phyloP scores from a whole-genome alignment of 2,888 invertebrate genomes.

The Sturmia bella region DNA sequence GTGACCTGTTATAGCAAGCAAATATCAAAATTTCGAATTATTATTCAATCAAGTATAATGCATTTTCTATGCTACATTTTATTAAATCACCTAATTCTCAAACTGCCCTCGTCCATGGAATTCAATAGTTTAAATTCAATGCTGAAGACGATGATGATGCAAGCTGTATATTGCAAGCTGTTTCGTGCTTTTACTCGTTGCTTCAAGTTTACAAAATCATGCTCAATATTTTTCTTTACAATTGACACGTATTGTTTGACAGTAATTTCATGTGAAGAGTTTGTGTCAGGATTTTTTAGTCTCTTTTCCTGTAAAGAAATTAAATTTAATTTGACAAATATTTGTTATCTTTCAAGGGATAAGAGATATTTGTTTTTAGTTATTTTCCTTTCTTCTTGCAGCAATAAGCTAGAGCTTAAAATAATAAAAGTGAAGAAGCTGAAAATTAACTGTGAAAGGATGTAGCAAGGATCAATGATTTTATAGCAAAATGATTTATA shows the following conservation, averaged over 20 bases:
- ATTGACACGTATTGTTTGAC: slow-evolving; percentile 42
- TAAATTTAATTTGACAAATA: slow-evolving; percentile 13
- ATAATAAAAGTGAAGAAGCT: too few species aligned
- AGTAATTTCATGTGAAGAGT: neutral
- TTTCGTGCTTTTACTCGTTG: neutral
- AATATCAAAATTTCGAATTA: too few species aligned
- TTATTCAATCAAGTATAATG: too few species aligned
- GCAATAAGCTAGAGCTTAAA: too few species aligned
- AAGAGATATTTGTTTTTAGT: neutral
- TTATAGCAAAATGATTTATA: too few species aligned
- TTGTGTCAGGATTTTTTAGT: slow-evolving; percentile 2
- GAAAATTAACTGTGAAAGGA: too few species aligned
- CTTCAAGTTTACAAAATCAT: slow-evolving; percentile 24
- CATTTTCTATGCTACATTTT: too few species aligned
- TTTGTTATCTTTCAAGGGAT: neutral
- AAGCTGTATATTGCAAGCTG: neutral
- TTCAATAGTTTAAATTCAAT: neutral
- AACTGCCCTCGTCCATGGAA: neutral
- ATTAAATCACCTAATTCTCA: too few species aligned
- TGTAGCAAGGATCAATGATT: too few species aligned
- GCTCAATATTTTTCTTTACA: slow-evolving; percentile 16
- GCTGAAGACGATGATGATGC: slow-evolving; percentile 20
- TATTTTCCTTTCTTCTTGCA: too few species aligned
- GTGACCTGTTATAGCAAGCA: too few species aligned
- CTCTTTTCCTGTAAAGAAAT: neutral